Evolutionary conservation across 2,797 vertebrate genomes (phyloP).

Genomic region (Microctenopoma stevenorrisi): DNA sequence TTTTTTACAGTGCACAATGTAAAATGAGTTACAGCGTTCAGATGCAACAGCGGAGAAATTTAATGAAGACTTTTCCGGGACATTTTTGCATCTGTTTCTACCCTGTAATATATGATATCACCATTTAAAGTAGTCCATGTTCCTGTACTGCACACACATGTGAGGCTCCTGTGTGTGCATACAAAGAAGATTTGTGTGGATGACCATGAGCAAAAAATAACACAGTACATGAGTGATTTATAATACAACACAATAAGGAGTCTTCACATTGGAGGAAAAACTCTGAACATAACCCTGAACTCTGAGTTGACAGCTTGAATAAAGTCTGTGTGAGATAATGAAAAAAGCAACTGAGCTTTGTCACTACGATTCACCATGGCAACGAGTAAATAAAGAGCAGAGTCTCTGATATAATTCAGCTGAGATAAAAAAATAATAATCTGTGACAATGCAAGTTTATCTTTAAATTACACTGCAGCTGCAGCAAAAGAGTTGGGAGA

Average conservation of each 20-base stretch:
- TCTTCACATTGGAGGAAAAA: not conserved
- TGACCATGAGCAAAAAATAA: not conserved
- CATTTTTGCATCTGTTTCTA: constrained; percentile 45
- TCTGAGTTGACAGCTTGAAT: not conserved
- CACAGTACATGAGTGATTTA: not conserved
- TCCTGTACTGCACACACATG: not conserved
- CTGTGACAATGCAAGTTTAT: not conserved
- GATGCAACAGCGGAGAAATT: constrained; percentile 25
- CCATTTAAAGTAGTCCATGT: constrained; percentile 39
- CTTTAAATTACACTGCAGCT: not conserved
- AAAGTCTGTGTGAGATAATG: not conserved
- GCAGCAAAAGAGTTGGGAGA: too few relatives aligned
- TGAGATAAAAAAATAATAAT: not conserved
- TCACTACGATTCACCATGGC: not conserved
- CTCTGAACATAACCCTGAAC: not conserved
- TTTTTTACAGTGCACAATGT: constrained; percentile 2
- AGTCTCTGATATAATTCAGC: not conserved
- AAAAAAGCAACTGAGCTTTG: not conserved
- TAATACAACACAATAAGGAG: not conserved
- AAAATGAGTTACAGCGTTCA: constrained; percentile 7
- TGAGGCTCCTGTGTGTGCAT: constrained; percentile 11
- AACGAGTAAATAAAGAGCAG: not conserved
- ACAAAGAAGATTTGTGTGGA: not conserved
- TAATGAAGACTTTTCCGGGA: constrained; percentile 47
- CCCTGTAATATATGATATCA: constrained; percentile 26